phyloP scores from a whole-genome alignment of 2,113 vertebrate species.

The Perca schrenkii region DNA sequence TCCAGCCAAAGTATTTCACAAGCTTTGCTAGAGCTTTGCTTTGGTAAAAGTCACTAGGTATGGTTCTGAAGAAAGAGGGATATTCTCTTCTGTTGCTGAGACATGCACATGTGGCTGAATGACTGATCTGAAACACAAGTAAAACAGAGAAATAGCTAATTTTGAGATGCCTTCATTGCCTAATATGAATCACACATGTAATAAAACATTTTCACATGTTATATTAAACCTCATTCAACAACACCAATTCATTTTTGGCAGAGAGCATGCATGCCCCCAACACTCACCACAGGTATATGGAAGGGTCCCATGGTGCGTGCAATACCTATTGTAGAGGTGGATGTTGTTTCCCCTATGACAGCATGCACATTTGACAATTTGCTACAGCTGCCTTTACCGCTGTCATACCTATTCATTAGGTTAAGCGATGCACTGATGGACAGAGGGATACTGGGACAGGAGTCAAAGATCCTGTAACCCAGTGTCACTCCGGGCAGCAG shows the following conservation, averaged over 20 bases:
- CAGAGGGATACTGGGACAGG: slow-evolving; percentile 82
- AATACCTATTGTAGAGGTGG: slow-evolving; percentile 84
- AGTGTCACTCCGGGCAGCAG: slow-evolving; percentile 79
- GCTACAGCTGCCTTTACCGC: slow-evolving; percentile 55
- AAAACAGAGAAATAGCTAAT: background rate
- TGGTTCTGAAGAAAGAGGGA: slow-evolving; percentile 86
- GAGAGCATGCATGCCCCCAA: background rate
- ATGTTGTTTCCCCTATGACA: slow-evolving; percentile 85
- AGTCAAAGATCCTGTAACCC: slow-evolving; percentile 85
- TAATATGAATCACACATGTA: background rate
- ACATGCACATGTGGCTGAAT: slow-evolving; percentile 86
- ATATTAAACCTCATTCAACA: background rate
- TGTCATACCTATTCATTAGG: slow-evolving; percentile 79
- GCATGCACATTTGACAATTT: slow-evolving; percentile 76
- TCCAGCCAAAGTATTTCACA: slow-evolving; percentile 84
- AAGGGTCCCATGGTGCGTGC: slow-evolving; percentile 83
- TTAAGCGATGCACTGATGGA: slow-evolving; percentile 81
- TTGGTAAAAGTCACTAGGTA: slow-evolving; percentile 85
- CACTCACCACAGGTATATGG: slow-evolving; percentile 84
- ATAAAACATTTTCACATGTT: background rate
- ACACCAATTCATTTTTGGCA: background rate
- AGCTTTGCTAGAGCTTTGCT: slow-evolving; percentile 84
- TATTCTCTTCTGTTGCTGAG: slow-evolving; percentile 84
- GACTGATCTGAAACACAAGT: slow-evolving; percentile 82
- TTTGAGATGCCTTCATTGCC: background rate